phyloP scores from a whole-genome alignment of 2,888 invertebrate species.

The Bombyx huttoni region DNA sequence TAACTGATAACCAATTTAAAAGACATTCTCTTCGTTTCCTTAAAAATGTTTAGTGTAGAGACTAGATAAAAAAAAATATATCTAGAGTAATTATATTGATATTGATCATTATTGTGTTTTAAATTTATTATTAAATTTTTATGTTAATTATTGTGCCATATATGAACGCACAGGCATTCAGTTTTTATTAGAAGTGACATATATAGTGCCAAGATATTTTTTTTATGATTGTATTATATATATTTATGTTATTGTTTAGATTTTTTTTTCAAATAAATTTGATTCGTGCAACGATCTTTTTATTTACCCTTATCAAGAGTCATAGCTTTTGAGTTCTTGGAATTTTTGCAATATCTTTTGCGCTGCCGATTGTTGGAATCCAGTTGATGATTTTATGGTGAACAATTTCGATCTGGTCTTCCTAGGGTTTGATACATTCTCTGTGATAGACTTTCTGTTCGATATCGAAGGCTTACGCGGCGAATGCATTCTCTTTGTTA shows the following conservation, averaged over 20 bases:
- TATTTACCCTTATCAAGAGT: constrained; percentile 9
- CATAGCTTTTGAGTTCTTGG: constrained; percentile 29
- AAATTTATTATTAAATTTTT: too few relatives aligned
- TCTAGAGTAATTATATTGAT: neutral
- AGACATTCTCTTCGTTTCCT: neutral
- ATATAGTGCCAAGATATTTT: neutral
- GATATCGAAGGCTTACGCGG: constrained; percentile 19
- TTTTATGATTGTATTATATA: neutral
- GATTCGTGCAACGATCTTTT: neutral
- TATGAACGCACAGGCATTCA: neutral
- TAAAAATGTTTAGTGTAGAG: neutral
- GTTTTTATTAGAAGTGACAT: neutral
- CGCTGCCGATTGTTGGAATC: constrained; percentile 28
- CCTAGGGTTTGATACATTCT: constrained; percentile 2
- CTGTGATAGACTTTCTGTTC: constrained; percentile 9
- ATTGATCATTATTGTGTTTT: too few relatives aligned
- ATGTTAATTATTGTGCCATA: neutral
- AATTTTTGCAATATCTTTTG: constrained; percentile 47
- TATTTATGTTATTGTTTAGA: neutral
- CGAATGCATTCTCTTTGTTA: constrained; percentile 22
- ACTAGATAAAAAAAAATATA: neutral
- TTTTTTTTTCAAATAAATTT: neutral
- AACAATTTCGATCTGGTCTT: constrained; percentile 17
- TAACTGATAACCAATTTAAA: neutral
- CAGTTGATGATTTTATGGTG: constrained; percentile 30